phyloP scores from a whole-genome alignment of 2,888 invertebrate species.

The Adelphocoris suturalis region DNA sequence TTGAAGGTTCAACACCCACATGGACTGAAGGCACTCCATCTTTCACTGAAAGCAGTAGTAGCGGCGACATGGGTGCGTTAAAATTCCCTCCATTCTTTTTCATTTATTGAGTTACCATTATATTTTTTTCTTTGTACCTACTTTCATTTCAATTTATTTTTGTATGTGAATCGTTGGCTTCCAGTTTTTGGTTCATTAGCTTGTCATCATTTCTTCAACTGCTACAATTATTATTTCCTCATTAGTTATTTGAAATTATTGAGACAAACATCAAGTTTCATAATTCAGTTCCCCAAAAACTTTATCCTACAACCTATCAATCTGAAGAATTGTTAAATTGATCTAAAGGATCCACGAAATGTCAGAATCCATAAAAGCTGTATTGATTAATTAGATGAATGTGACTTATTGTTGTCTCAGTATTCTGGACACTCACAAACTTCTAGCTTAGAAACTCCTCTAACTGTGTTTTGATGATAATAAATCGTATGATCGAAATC shows the following conservation, averaged over 20 bases:
- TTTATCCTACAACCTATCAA: too few relatives aligned
- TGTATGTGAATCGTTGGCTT: neutral
- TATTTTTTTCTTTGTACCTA: neutral
- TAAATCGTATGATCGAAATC: too few relatives aligned
- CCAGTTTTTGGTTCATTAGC: neutral
- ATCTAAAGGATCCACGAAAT: too few relatives aligned
- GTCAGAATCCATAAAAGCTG: too few relatives aligned
- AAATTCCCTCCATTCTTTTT: neutral
- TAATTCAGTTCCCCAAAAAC: too few relatives aligned
- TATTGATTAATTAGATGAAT: too few relatives aligned
- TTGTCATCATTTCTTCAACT: neutral
- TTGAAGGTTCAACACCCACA: slow-evolving; percentile 95
- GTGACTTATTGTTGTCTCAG: too few relatives aligned
- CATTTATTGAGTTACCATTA: neutral
- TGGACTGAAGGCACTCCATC: slow-evolving; percentile 99
- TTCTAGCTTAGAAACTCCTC: too few relatives aligned
- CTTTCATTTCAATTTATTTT: neutral
- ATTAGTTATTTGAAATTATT: neutral
- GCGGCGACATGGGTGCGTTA: slow-evolving; percentile 89
- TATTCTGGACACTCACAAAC: too few relatives aligned
- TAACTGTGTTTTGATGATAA: too few relatives aligned
- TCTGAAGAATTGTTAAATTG: too few relatives aligned
- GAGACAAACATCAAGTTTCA: too few relatives aligned
- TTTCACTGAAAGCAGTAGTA: slow-evolving; percentile 97
- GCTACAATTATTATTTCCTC: neutral